Conservation (phyloP, 2,888 invertebrate genomes). For the Perdita meconis region DNA sequence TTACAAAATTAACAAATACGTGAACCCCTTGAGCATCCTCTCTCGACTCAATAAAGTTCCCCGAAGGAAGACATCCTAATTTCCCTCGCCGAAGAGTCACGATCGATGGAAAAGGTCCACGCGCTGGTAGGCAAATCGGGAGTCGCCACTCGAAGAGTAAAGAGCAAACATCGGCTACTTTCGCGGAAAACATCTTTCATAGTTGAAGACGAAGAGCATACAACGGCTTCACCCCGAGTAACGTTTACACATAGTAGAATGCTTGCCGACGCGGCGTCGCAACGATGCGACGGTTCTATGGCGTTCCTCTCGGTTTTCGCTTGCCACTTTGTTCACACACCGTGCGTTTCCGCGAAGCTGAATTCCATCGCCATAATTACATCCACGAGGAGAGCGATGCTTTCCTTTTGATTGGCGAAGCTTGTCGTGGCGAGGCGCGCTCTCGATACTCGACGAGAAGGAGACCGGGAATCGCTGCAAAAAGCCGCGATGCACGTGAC, state of each 20-base stretch:
- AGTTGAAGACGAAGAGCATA: slow-evolving; percentile 66
- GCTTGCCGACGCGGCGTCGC: slow-evolving; percentile 57
- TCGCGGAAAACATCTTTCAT: slow-evolving; percentile 76
- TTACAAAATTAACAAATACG: too few relatives aligned
- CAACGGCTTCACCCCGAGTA: slow-evolving; percentile 62
- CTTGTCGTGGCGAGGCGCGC: slow-evolving; percentile 27
- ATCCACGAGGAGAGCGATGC: slow-evolving; percentile 37
- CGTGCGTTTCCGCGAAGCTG: slow-evolving; percentile 64
- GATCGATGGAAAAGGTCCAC: not conserved
- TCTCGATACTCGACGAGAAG: slow-evolving; percentile 37
- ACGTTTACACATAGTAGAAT: slow-evolving; percentile 67
- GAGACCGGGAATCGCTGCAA: slow-evolving; percentile 32
- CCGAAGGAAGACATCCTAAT: too few relatives aligned
- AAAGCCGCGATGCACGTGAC: slow-evolving; percentile 28
- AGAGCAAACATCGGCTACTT: slow-evolving; percentile 72
- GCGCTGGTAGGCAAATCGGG: slow-evolving; percentile 46
- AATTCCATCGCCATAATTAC: slow-evolving; percentile 60
- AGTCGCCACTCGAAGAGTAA: slow-evolving; percentile 53
- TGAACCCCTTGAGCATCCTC: too few relatives aligned
- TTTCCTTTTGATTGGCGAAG: slow-evolving; percentile 60
- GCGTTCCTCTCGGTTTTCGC: slow-evolving; percentile 65
- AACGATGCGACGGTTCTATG: slow-evolving; percentile 47
- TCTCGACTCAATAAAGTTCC: too few relatives aligned
- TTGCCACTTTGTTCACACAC: slow-evolving; percentile 67
- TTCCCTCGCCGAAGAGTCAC: not conserved